These are phyloP conservation scores for Myxocyprinus asiaticus DNA, from an alignment of 2,113 vertebrate genomes.

Conservation along the genomic window DNA sequence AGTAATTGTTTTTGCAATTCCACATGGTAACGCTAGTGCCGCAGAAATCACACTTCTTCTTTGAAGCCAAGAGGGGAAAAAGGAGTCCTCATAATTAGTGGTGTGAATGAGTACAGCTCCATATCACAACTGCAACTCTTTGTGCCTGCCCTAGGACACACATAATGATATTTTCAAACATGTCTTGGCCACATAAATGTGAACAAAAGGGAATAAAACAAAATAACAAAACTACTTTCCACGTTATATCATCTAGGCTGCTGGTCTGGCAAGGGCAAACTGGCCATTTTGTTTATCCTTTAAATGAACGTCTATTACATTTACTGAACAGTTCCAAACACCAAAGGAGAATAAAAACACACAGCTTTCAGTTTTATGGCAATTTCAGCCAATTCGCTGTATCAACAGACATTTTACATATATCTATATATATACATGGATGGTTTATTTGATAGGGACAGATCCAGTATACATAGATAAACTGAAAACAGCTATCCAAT, in stretches of 20 bases:
- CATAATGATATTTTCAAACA: conserved; percentile 8
- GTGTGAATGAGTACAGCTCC: no score
- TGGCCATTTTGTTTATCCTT: conserved; percentile 67
- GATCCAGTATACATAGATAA: no score
- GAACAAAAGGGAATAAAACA: background rate
- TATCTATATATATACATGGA: conserved; percentile 54
- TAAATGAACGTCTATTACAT: conserved; percentile 68
- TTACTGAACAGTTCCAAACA: conserved; percentile 58
- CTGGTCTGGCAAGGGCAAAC: conserved; percentile 67
- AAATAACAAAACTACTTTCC: conserved; percentile 52
- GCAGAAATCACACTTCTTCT: no score
- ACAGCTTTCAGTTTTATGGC: conserved; percentile 58
- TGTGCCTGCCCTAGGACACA: background rate
- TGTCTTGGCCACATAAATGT: background rate
- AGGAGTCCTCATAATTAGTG: no score
- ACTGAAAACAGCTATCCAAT: no score
- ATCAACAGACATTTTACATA: conserved; percentile 56
- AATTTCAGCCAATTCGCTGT: conserved; percentile 59
- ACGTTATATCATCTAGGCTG: conserved; percentile 60
- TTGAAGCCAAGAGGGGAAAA: no score
- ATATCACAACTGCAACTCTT: background rate
- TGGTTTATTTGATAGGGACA: no score
- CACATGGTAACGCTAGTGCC: no score
- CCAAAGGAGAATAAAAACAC: conserved; percentile 49
- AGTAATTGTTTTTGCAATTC: no score